Evolutionary conservation across 2,888 invertebrate genomes (phyloP).

Genomic region (Mystacides longicornis): DNA sequence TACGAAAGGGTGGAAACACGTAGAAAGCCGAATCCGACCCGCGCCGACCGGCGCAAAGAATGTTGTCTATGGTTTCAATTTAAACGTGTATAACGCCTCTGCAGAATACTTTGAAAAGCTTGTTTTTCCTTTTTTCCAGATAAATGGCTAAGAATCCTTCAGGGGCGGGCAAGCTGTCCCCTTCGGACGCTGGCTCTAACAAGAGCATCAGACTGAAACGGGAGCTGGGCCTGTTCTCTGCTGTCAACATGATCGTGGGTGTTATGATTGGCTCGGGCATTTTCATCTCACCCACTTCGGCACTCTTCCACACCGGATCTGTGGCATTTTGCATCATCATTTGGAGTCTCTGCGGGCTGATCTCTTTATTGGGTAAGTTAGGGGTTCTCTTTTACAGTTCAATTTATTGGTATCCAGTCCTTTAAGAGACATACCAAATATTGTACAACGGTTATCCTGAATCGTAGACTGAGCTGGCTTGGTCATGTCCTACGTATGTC

Average conservation of each 20-base stretch:
- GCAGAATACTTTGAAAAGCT: too few species aligned
- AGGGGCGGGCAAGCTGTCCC: background rate
- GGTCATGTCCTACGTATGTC: too few species aligned
- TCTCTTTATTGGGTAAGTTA: conserved; percentile 65
- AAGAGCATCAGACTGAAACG: conserved; percentile 58
- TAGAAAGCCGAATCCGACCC: too few species aligned
- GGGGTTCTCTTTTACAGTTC: too few species aligned
- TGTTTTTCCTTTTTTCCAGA: background rate
- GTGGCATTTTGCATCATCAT: conserved; percentile 70
- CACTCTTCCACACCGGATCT: conserved; percentile 68
- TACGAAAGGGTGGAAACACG: too few species aligned
- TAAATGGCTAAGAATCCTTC: conserved; percentile 2
- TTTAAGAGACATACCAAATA: too few species aligned
- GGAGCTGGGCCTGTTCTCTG: conserved; percentile 72
- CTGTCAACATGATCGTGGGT: conserved; percentile 74
- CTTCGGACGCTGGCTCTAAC: conserved; percentile 25
- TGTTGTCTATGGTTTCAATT: too few species aligned
- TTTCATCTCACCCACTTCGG: conserved; percentile 76
- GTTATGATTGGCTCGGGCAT: conserved; percentile 90
- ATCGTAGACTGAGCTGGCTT: too few species aligned
- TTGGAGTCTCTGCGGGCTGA: conserved; percentile 70
- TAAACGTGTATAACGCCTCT: too few species aligned
- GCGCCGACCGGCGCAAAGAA: too few species aligned
- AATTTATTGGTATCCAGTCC: too few species aligned
- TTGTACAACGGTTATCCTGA: too few species aligned